A percentile compares a stretch with the other conserved stretches of the same genome.
phyloP scores from a whole-genome alignment of 2,797 vertebrate species.

The Peromyscus aztecus region DNA sequence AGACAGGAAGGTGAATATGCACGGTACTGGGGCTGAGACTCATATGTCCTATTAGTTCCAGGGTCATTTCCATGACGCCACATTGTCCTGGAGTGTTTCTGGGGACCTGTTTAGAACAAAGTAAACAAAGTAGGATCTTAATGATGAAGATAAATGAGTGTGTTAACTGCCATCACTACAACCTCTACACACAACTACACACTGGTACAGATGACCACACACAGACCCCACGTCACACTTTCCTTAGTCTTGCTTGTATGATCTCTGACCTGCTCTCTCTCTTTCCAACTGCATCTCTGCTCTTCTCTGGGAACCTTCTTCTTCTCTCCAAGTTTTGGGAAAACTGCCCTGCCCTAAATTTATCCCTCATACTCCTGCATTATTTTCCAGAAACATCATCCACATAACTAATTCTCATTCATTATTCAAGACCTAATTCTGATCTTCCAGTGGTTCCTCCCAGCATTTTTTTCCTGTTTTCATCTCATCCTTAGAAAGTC shows the following conservation, averaged over 20 bases:
- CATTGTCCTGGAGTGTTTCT: background rate
- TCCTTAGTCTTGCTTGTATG: background rate
- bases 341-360: background rate
- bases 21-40: background rate
- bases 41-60: background rate
- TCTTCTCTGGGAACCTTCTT: background rate
- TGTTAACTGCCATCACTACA: background rate
- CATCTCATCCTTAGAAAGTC: background rate
- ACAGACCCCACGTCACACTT: accelerated
- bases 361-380: background rate
- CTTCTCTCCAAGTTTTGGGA: background rate
- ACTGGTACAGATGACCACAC: background rate
- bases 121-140: background rate
- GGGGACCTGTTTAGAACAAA: background rate
- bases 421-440: background rate
- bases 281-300: background rate
- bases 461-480: background rate
- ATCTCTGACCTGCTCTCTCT: accelerated
- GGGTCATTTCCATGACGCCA: background rate
- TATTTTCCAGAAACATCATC: background rate
- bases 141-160: background rate
- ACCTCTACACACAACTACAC: background rate
- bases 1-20: background rate
- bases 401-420: background rate
- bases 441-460: background rate